Base-by-base conservation (phyloP, 64 coral and sea anemone species). In the Dendronephthya gigantea region DNA sequence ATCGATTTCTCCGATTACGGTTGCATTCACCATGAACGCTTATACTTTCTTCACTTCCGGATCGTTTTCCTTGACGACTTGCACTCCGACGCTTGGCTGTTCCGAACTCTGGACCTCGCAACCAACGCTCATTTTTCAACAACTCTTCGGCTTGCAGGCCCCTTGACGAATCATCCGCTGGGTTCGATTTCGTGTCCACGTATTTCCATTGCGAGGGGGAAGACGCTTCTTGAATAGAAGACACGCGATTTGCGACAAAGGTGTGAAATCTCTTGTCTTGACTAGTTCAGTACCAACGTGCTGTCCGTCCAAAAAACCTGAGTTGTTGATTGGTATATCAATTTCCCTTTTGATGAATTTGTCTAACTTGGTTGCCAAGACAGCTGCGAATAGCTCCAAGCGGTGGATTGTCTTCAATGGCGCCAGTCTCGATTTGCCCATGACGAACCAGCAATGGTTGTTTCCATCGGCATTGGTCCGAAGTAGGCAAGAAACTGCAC, bases 291-390 rank as follows among this genome's bases (percentile, higher is more conserved):
- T 70, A 70, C 66, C 6, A 9, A 70, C 7, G 66, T 70, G 30
- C 66, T 70, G 66, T 70, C n/a, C 66, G 66, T 70, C 66, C 66
- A 70, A 70, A 70, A 70, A 6, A 70, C 17, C n/a, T 32, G 66
- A 70, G 30, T 70, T 32, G n/a, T 70, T 70, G 66, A 70, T 70
- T n/a, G 66, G 66, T 25, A 70, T 70, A 70, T 70, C 66, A 32
- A 70, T 70, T 70, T 70, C 66, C 27, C 30, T 70, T 32, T 70
- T 70, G 30, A 70, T 70, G 9, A n/a, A 25, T 7, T n/a, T 70
- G 66, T 70, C 66, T 32, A 70, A 70, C 66, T 70, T 70, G 19
- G 66, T 70, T 70, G 66, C 66, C 66, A 70, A 22, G 19, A 70
- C 66, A 32, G 66, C 66, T 32, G 66, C 66, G 19, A n/a, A 70